Conservation (phyloP, 2,888 invertebrate species). For the Athripsodes cinereus region DNA sequence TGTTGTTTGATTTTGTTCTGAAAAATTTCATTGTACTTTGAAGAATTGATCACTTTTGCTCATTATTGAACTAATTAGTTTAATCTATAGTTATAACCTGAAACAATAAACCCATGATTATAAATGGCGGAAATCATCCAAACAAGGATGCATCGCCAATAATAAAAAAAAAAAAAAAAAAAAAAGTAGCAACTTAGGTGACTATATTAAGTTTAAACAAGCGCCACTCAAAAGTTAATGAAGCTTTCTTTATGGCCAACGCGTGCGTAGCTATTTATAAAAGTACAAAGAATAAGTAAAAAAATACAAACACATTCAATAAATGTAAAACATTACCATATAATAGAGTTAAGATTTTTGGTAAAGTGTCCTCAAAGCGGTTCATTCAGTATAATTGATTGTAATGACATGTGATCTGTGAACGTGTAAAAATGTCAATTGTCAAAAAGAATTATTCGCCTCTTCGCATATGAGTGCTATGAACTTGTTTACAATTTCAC, state of each 20-base stretch:
- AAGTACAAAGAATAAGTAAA: not conserved
- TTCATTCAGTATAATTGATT: not conserved
- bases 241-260: not conserved
- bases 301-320: not conserved
- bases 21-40: no score
- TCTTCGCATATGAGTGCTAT: not conserved
- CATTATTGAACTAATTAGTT: no score
- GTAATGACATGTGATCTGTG: not conserved
- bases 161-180: no score
- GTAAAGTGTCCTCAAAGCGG: not conserved
- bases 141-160: no score
- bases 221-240: not conserved
- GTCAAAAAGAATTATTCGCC: not conserved
- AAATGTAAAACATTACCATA: no score
- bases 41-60: no score
- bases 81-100: no score
- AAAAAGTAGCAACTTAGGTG: no score
- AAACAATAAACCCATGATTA: no score
- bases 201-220: no score
- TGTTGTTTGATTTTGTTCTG: no score
- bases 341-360: not conserved
- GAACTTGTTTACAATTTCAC: not conserved
- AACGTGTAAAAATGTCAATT: constrained; percentile 1
- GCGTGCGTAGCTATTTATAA: not conserved
- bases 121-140: no score